Conservation (phyloP, 2,888 invertebrate genomes). For the Scaptomyza polygonia region DNA sequence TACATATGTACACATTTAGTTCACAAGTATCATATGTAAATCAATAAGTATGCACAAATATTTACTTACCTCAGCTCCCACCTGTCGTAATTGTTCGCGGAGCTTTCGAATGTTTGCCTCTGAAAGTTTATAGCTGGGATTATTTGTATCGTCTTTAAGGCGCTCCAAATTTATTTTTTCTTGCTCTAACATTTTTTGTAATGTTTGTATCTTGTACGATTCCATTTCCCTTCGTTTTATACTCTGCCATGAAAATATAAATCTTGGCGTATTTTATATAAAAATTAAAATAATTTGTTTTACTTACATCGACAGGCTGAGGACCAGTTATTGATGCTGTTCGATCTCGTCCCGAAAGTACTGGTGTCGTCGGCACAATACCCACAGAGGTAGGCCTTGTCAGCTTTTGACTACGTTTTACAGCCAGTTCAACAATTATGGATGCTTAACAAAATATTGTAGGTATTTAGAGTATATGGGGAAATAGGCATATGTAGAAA, state of each 20-base stretch:
- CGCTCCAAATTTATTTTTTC: slow-evolving; percentile 93
- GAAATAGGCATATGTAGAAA: slow-evolving; percentile 4
- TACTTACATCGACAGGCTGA: slow-evolving; percentile 92
- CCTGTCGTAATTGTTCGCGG: slow-evolving; percentile 84
- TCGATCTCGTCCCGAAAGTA: slow-evolving; percentile 85
- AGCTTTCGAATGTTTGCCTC: slow-evolving; percentile 84
- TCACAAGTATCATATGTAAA: slow-evolving; percentile 30
- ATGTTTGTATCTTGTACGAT: slow-evolving; percentile 92
- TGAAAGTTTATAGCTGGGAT: slow-evolving; percentile 82
- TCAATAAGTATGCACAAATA: slow-evolving; percentile 22
- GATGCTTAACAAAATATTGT: slow-evolving; percentile 85
- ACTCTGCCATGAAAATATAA: slow-evolving; percentile 85
- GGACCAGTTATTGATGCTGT: slow-evolving; percentile 90
- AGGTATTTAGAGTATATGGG: background rate
- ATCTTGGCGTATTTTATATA: background rate
- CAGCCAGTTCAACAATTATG: slow-evolving; percentile 88
- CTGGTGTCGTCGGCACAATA: slow-evolving; percentile 86
- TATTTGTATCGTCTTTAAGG: slow-evolving; percentile 86
- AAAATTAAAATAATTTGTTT: background rate
- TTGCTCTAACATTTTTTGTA: slow-evolving; percentile 95
- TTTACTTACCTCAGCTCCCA: slow-evolving; percentile 84
- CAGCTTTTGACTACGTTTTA: slow-evolving; percentile 87
- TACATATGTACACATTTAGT: background rate
- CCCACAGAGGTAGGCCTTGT: slow-evolving; percentile 84
- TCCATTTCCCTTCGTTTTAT: slow-evolving; percentile 94